These are phyloP conservation scores for Gastrophysa polygoni DNA, from an alignment of 2,888 invertebrate species.

Conservation along the genomic window DNA sequence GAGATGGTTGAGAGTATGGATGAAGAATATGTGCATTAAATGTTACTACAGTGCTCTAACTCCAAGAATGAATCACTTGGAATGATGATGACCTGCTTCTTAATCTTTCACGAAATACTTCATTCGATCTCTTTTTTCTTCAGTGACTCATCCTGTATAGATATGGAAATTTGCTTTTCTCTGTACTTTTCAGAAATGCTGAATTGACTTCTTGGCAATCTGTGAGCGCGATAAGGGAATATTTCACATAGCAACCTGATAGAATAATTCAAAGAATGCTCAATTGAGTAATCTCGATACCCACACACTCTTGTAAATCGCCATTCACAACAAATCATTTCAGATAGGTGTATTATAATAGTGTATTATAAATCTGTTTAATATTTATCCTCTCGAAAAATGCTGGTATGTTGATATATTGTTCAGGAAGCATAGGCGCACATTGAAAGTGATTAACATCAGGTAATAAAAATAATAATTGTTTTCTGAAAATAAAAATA, in stretches of 20 bases:
- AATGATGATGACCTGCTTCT: too few relatives aligned
- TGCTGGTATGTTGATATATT: slow-evolving; percentile 25
- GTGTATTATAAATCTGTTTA: slow-evolving; percentile 21
- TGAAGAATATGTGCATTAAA: too few relatives aligned
- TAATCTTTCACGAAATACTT: too few relatives aligned
- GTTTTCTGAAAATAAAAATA: too few relatives aligned
- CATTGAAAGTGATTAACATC: background rate
- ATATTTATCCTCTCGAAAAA: slow-evolving; percentile 23
- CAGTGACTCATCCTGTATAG: too few relatives aligned
- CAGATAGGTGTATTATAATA: slow-evolving; percentile 27
- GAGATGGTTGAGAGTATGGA: too few relatives aligned
- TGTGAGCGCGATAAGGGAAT: background rate
- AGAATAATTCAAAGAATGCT: slow-evolving; percentile 9
- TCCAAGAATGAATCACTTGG: too few relatives aligned
- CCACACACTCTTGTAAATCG: slow-evolving; percentile 13
- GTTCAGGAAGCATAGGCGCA: background rate
- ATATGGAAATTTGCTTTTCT: too few relatives aligned
- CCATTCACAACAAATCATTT: slow-evolving; percentile 29
- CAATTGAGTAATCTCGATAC: slow-evolving; percentile 12
- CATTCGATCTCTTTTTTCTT: too few relatives aligned
- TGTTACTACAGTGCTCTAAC: too few relatives aligned
- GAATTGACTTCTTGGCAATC: background rate
- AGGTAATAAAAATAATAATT: too few relatives aligned
- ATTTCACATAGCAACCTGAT: background rate
- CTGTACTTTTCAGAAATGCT: too few relatives aligned